Evolutionary conservation across 2,888 invertebrate species (phyloP).

Genomic region (Cosmia pyralina): DNA sequence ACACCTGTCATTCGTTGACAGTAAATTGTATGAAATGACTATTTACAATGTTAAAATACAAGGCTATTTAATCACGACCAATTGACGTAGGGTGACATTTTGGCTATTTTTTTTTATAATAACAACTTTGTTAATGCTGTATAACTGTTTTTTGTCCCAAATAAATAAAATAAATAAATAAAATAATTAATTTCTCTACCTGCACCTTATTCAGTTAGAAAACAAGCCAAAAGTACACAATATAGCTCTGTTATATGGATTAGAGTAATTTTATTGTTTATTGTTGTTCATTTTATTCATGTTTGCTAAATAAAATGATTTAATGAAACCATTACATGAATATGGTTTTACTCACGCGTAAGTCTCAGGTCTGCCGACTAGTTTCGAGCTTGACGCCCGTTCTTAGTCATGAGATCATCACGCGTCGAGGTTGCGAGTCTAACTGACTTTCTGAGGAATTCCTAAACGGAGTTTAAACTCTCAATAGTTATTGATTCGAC

Average conservation of each 20-base stretch:
- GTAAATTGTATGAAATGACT: not conserved
- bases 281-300: not conserved
- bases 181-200: not conserved
- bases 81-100: not conserved
- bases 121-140: no score
- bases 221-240: not conserved
- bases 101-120: no score
- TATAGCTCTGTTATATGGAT: not conserved
- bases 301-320: not conserved
- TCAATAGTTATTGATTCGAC: no score
- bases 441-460: no score
- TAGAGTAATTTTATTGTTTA: not conserved
- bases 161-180: no score
- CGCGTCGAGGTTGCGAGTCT: conserved; percentile 30
- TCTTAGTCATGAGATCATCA: conserved; percentile 22
- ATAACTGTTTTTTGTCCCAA: no score
- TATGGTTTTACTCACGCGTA: conserved; percentile 15
- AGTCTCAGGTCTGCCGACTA: not conserved
- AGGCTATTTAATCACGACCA: no score
- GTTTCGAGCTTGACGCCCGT: conserved; percentile 19
- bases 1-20: not conserved
- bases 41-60: no score
- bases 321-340: not conserved
- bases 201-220: not conserved
- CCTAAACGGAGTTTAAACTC: no score